Conservation (phyloP, 1,140 invertebrate species). For the Eriosoma lanigerum region DNA sequence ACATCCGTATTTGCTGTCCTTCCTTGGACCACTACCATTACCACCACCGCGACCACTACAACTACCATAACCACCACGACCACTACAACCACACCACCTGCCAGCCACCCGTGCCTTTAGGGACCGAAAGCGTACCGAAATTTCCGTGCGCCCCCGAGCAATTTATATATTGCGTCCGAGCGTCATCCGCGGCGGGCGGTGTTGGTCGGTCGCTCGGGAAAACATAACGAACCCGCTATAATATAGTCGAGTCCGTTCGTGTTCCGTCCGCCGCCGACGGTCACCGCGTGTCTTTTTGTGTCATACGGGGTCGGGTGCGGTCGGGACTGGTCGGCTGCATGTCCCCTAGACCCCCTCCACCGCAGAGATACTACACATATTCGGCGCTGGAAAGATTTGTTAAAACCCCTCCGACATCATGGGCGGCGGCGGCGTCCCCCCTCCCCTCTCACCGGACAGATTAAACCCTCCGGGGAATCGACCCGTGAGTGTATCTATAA, state of each 20-base stretch:
- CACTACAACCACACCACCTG: background rate
- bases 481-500: background rate
- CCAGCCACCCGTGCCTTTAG: background rate
- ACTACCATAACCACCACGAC: background rate
- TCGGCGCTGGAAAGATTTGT: slow-evolving; percentile 29
- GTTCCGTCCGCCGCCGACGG: background rate
- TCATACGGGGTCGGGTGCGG: background rate
- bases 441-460: background rate
- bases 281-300: slow-evolving; percentile 3
- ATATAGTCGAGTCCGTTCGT: background rate
- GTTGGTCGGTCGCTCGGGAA: slow-evolving; percentile 44
- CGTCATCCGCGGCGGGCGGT: too few relatives aligned
- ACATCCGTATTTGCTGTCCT: background rate
- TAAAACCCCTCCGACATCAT: slow-evolving; percentile 24
- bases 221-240: slow-evolving; percentile 28
- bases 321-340: too few relatives aligned
- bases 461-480: slow-evolving; percentile 1
- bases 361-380: too few relatives aligned
- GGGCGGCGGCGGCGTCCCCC: background rate
- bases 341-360: too few relatives aligned
- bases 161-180: slow-evolving; percentile 45
- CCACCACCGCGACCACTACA: background rate
- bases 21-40: too few relatives aligned
- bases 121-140: slow-evolving; percentile 16
- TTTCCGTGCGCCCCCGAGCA: slow-evolving; percentile 35